phyloP scores from a whole-genome alignment of 2,888 invertebrate species.

The Galeopsomyia nigrocyanea region DNA sequence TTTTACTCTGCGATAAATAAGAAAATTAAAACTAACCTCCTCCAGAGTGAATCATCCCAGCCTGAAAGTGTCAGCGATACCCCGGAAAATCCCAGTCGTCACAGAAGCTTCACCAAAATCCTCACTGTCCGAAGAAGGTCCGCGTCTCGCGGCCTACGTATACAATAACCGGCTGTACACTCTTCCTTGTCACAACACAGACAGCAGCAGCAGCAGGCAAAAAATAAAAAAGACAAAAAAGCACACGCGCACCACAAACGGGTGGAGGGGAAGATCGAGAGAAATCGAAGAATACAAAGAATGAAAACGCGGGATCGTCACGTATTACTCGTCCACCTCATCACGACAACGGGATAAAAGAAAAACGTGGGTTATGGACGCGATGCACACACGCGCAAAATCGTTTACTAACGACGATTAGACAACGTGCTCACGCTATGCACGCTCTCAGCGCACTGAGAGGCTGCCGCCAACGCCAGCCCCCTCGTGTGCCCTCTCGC shows the following conservation, averaged over 20 bases:
- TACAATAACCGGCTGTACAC: slow-evolving; percentile 63
- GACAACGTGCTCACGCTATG: slow-evolving; percentile 61
- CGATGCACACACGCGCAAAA: too few relatives aligned
- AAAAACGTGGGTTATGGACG: slow-evolving; percentile 29
- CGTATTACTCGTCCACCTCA: not conserved
- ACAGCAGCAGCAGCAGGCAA: not conserved
- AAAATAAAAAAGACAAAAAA: slow-evolving; percentile 1
- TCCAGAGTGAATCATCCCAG: too few relatives aligned
- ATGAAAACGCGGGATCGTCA: not conserved
- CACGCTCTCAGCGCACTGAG: slow-evolving; percentile 68
- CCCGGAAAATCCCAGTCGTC: too few relatives aligned
- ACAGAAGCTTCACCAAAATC: too few relatives aligned
- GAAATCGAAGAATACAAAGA: not conserved
- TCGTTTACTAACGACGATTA: too few relatives aligned
- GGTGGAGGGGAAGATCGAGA: not conserved
- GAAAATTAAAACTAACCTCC: too few relatives aligned
- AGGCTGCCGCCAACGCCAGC: too few relatives aligned
- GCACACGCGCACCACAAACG: not conserved
- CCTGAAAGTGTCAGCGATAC: too few relatives aligned
- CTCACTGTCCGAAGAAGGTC: slow-evolving; percentile 53
- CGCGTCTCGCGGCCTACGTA: slow-evolving; percentile 65
- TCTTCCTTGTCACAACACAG: slow-evolving; percentile 62
- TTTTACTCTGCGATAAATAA: too few relatives aligned
- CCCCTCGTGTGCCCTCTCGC: not conserved
- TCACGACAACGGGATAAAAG: slow-evolving; percentile 24